Base-by-base conservation (phyloP, 2,888 invertebrate genomes). In the Apotomis turbidana region DNA sequence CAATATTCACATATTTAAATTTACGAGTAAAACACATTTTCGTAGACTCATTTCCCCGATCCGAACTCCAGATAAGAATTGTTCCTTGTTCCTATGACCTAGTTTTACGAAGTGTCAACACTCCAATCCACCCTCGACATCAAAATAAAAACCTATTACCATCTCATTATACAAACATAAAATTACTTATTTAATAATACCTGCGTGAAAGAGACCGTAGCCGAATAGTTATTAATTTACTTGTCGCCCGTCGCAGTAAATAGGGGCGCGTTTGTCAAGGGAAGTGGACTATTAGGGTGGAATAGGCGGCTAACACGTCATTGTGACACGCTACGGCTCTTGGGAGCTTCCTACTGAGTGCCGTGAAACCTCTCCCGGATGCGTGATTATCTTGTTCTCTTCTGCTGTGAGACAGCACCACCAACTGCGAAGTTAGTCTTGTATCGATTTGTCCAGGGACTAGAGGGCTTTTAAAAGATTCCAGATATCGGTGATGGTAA, bases 201-300 rank as follows among this genome's bases (percentile, higher is more conserved):
- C 27, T 58, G 71, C 71, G 67, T 71, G 61, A 71, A 54, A 9
- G 36, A 58, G 27, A 13, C 61, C 51, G 41, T 51, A 67, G 54
- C 13, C n/a, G 49, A 58, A 51, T 54, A 67, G 59, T 46, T 36
- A 49, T 51, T 54, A 54, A 71, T 54, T 54, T 52, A 12, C 49
- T 58, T 46, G 49, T 58, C 46, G 58, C 44, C 44, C 55, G 12
- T 13, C 15, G 41, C 10, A 41, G 36, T 51, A 59, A 46, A 66
- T 71, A 55, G 67, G 76, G 76, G 71, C 64, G 78, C 74, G 78
- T 81, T 83, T 82, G 81, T 81, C 80, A 75, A 76, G 78, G 83
- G 83, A 84, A 84, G 79, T 81, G 73, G 78, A 64, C 78, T 77
- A 81, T 85, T 84, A 80, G 70, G 61, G 77, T 74, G 76, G 75